Evolutionary conservation across 2,113 vertebrate genomes (phyloP).

Genomic region (Corythaixoides concolor): DNA sequence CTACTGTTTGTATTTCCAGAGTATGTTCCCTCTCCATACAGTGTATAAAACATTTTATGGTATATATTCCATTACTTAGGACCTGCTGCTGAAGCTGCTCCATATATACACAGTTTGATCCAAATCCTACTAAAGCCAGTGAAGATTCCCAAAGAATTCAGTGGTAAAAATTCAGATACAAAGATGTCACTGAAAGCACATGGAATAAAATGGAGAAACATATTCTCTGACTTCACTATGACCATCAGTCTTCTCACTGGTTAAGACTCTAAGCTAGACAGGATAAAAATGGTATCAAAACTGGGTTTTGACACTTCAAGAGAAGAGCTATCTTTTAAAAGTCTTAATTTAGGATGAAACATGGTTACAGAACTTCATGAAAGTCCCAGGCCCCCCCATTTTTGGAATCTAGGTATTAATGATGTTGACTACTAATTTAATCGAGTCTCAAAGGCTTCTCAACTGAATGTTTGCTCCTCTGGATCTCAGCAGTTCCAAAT

Average conservation of each 20-base stretch:
- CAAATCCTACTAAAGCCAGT: not conserved
- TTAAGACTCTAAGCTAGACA: not conserved
- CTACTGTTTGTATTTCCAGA: not conserved
- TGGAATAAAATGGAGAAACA: not conserved
- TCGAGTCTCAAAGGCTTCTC: not conserved
- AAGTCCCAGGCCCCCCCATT: not conserved
- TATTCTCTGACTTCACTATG: not conserved
- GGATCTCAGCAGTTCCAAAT: not conserved
- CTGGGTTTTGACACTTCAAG: not conserved
- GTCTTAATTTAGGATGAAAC: not conserved
- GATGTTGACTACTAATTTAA: not conserved
- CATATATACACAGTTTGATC: not conserved
- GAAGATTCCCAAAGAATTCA: not conserved
- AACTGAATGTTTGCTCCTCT: not conserved
- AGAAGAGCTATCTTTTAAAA: not conserved
- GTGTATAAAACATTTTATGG: not conserved
- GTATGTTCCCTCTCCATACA: not conserved
- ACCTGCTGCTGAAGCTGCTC: not conserved
- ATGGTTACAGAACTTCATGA: not conserved
- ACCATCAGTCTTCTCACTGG: not conserved
- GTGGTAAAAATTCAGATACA: not conserved
- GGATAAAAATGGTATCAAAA: not conserved
- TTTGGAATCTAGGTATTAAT: not conserved
- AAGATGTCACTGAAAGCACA: not conserved
- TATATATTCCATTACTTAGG: not conserved